Evolutionary conservation across 2,888 invertebrate species (phyloP).

Genomic region (Kryphioiulus occultus): DNA sequence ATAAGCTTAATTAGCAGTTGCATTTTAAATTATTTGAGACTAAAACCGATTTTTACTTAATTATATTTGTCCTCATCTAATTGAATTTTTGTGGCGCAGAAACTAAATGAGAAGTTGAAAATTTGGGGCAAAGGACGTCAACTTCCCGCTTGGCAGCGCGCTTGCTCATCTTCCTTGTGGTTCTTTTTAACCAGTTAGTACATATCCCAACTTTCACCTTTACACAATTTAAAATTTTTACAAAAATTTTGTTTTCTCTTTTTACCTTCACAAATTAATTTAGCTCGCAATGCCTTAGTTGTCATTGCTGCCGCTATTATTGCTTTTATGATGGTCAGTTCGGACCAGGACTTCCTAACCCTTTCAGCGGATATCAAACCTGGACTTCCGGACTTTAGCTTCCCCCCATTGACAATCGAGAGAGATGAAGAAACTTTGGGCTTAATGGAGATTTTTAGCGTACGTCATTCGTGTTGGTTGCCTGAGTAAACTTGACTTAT

Average conservation of each 20-base stretch:
- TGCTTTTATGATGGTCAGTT: conserved; percentile 67
- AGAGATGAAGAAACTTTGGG: conserved; percentile 39
- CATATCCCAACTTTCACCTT: neutral
- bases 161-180: conserved; percentile 37
- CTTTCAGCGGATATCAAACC: conserved; percentile 57
- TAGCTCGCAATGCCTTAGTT: conserved; percentile 76
- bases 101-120: conserved; percentile 49
- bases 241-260: neutral
- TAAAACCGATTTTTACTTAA: neutral
- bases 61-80: neutral
- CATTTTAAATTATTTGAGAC: neutral
- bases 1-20: neutral
- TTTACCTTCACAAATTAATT: neutral
- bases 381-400: conserved; percentile 55
- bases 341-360: conserved; percentile 55
- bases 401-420: conserved; percentile 44
- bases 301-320: conserved; percentile 74
- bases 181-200: conserved; percentile 50
- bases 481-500: neutral
- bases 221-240: neutral
- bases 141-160: conserved; percentile 15
- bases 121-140: neutral
- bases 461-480: neutral
- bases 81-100: neutral
- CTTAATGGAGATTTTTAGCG: conserved; percentile 39